These are phyloP conservation scores for Bambusicola thoracicus DNA, from an alignment of 2,113 vertebrate species.

Conservation along the genomic window DNA sequence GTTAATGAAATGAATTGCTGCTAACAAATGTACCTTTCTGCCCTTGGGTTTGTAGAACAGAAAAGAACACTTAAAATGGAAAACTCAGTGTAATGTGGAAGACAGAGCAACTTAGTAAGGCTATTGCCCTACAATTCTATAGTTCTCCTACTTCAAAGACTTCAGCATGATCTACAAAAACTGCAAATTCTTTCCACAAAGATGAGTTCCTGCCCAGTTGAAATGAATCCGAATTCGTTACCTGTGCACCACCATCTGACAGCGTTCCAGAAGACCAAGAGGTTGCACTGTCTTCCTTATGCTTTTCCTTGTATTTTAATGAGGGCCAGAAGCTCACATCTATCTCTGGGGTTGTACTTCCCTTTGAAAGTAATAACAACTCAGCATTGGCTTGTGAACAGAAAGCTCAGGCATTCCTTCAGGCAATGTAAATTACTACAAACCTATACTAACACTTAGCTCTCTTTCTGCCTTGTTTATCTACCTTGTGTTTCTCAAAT, in stretches of 20 bases:
- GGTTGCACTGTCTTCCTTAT: constrained; percentile 50
- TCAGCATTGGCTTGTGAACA: constrained; percentile 28
- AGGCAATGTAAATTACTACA: not conserved
- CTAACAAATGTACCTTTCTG: not conserved
- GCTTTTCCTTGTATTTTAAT: constrained; percentile 27
- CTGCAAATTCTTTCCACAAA: not conserved
- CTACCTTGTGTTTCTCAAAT: not conserved
- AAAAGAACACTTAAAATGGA: not conserved
- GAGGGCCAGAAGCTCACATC: constrained; percentile 11
- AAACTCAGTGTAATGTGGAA: not conserved
- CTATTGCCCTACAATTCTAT: not conserved
- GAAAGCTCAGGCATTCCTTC: not conserved
- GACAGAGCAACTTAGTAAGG: not conserved
- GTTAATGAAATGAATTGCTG: not conserved
- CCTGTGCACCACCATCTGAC: constrained; percentile 26
- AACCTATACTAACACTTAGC: not conserved
- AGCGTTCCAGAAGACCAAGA: constrained; percentile 75
- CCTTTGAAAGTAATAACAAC: constrained; percentile 65
- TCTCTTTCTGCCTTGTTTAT: not conserved
- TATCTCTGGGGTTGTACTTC: constrained; percentile 19
- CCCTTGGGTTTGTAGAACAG: not conserved
- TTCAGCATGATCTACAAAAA: not conserved
- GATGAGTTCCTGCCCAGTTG: not conserved
- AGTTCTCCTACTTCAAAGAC: not conserved
- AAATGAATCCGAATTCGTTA: not conserved